Conservation (phyloP, 1,140 invertebrate species). For the Rhopalosiphum padi region DNA sequence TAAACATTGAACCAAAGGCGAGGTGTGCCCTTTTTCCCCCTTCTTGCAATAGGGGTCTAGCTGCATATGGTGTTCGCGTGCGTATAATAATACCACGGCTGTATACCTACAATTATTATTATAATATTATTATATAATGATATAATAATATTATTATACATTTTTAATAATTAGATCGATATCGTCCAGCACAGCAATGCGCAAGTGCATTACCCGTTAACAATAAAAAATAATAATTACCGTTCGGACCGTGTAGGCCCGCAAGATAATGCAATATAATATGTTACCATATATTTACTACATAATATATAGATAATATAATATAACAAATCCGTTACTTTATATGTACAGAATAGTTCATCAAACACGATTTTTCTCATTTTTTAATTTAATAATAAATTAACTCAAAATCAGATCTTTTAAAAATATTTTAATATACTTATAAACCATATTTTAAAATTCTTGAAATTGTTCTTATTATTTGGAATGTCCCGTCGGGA, state of each 20-base stretch:
- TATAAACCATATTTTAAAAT: no score
- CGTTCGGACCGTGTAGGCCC: background rate
- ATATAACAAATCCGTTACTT: no score
- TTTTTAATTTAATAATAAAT: no score
- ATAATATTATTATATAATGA: background rate
- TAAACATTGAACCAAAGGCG: background rate
- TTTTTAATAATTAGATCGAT: slow-evolving; percentile 11
- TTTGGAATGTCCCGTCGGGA: no score
- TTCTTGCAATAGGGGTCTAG: background rate
- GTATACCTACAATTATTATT: background rate
- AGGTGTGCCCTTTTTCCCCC: background rate
- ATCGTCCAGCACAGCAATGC: background rate
- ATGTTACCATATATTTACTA: no score
- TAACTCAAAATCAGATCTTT: no score
- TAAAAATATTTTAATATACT: no score
- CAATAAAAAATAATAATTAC: background rate
- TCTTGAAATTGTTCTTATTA: no score
- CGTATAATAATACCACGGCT: background rate
- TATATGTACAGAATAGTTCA: no score
- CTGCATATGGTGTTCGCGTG: background rate
- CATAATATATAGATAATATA: no score
- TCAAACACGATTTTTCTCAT: no score
- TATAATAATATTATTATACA: slow-evolving; percentile 1
- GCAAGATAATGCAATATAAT: background rate
- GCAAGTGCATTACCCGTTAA: background rate